A percentile compares a stretch with the other conserved stretches of the same genome.
Conservation (phyloP, 1,140 invertebrate species). For the Galendromus occidentalis region DNA sequence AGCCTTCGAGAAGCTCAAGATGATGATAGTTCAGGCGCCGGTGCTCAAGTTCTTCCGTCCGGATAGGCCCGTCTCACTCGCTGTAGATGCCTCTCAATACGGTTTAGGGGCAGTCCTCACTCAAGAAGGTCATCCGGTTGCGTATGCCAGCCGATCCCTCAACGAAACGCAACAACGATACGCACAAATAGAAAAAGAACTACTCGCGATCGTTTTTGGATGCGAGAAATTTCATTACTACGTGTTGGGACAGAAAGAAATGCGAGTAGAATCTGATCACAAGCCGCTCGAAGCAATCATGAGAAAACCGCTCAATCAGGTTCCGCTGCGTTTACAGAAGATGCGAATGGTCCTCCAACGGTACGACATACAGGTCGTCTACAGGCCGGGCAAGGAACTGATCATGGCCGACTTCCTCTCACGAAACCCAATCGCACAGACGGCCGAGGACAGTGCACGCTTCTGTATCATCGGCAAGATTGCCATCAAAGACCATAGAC, state of each 20-base stretch:
- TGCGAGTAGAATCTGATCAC: conserved; percentile 17
- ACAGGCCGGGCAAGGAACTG: too few relatives aligned
- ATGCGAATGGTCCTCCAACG: background rate
- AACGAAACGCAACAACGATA: conserved; percentile 15
- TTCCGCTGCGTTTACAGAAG: conserved; percentile 14
- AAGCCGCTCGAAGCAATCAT: conserved; percentile 15
- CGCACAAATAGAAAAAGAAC: conserved; percentile 16
- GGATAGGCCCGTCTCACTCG: conserved; percentile 21
- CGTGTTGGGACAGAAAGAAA: conserved; percentile 15
- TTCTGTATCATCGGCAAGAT: too few relatives aligned
- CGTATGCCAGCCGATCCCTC: conserved; percentile 15
- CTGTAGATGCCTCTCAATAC: conserved; percentile 24
- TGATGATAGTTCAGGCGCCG: too few relatives aligned
- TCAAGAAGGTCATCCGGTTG: conserved; percentile 14
- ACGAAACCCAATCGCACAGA: too few relatives aligned
- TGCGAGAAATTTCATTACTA: conserved; percentile 20
- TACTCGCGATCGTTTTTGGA: conserved; percentile 16
- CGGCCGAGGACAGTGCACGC: too few relatives aligned
- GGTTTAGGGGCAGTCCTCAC: conserved; percentile 13
- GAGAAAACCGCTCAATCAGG: background rate
- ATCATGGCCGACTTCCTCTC: too few relatives aligned
- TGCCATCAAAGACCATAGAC: too few relatives aligned
- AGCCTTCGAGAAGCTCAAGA: background rate
- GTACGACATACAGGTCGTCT: too few relatives aligned
- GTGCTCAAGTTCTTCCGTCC: conserved; percentile 23